Conservation (phyloP, 2,888 invertebrate genomes). For the Drosophila flavopinicola region DNA sequence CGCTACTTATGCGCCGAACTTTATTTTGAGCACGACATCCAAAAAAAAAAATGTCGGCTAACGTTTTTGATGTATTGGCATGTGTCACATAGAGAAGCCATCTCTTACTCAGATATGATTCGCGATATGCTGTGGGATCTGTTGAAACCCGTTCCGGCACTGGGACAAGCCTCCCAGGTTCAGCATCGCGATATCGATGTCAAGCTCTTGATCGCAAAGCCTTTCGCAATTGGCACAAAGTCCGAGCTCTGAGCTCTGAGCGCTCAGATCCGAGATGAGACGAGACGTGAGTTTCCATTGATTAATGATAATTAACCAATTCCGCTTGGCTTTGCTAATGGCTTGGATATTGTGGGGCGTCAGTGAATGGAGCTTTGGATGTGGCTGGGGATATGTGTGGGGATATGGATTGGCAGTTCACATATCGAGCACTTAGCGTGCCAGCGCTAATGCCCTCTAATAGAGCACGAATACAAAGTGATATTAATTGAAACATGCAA, state of each 20-base stretch:
- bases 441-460: slow-evolving; percentile 65
- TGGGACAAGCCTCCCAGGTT: slow-evolving; percentile 44
- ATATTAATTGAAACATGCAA: slow-evolving; percentile 74
- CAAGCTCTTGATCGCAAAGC: slow-evolving; percentile 20
- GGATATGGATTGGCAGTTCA: slow-evolving; percentile 31
- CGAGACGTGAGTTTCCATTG: slow-evolving; percentile 37
- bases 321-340: slow-evolving; percentile 49
- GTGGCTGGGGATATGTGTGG: slow-evolving; percentile 3
- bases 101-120: background rate
- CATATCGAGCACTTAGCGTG: slow-evolving; percentile 60
- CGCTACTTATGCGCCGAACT: slow-evolving; percentile 28
- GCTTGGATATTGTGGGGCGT: slow-evolving; percentile 16
- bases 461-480: slow-evolving; percentile 51
- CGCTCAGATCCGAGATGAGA: background rate
- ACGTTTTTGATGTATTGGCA: slow-evolving; percentile 45
- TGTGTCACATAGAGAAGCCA: slow-evolving; percentile 10
- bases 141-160: slow-evolving; percentile 29
- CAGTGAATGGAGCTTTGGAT: slow-evolving; percentile 37
- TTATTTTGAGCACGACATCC: slow-evolving; percentile 16
- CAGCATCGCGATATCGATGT: slow-evolving; percentile 4
- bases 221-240: slow-evolving; percentile 50
- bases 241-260: too few species aligned
- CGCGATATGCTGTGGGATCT: background rate
- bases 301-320: slow-evolving; percentile 61
- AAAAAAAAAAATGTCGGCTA: slow-evolving; percentile 35